Conservation (phyloP, 1,140 invertebrate species). For the Caenorhabditis briggsae region DNA sequence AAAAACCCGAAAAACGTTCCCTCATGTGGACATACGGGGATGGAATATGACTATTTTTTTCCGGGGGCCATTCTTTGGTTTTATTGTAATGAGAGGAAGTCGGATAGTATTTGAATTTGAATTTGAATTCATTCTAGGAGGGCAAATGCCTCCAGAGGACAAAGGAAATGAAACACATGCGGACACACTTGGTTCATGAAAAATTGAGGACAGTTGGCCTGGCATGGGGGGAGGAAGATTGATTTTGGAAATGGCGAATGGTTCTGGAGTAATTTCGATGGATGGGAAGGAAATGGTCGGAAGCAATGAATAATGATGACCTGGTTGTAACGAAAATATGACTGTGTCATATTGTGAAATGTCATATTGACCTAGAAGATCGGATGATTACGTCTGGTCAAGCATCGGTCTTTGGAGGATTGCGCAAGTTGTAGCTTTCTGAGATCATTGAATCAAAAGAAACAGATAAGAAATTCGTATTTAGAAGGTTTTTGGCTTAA, state of each 20-base stretch:
- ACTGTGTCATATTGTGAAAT: not conserved
- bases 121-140: slow-evolving; percentile 32
- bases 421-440: no score
- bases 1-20: not conserved
- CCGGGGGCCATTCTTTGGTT: not conserved
- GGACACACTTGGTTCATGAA: slow-evolving; percentile 42
- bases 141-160: not conserved
- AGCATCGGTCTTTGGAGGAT: not conserved
- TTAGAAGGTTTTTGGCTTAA: no score
- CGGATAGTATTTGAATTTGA: not conserved
- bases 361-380: not conserved
- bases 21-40: not conserved
- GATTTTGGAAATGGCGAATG: not conserved
- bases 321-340: not conserved
- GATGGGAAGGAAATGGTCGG: not conserved
- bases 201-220: slow-evolving; percentile 23
- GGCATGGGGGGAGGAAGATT: not conserved
- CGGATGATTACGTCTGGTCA: not conserved
- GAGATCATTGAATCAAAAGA: no score
- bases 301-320: not conserved
- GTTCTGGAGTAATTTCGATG: not conserved
- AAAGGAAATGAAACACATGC: slow-evolving; percentile 34
- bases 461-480: no score
- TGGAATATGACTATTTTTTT: not conserved
- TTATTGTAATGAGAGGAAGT: not conserved